phyloP scores from a whole-genome alignment of 2,888 invertebrate genomes.

The Dendrolimus houi region DNA sequence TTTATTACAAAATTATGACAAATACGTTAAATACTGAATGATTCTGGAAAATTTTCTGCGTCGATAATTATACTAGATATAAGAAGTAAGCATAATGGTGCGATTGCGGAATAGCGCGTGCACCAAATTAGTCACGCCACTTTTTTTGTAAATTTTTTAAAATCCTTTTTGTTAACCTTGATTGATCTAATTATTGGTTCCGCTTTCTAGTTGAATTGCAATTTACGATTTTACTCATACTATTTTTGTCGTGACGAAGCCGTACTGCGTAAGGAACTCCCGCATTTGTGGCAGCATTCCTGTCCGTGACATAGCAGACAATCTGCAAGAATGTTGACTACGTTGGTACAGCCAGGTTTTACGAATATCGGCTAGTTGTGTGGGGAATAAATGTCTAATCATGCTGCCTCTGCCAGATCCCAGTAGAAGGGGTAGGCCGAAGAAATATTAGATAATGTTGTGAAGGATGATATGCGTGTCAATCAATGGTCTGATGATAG shows the following conservation, averaged over 20 bases:
- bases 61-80: not conserved
- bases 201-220: slow-evolving; percentile 35
- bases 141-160: slow-evolving; percentile 40
- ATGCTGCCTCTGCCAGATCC: too few species aligned
- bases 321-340: too few species aligned
- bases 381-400: too few species aligned
- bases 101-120: slow-evolving; percentile 45
- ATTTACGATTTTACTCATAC: slow-evolving; percentile 5
- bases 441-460: too few species aligned
- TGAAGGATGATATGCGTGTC: too few species aligned
- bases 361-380: too few species aligned
- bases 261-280: too few species aligned
- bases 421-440: too few species aligned
- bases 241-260: not conserved
- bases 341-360: too few species aligned
- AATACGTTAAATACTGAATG: not conserved
- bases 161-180: slow-evolving; percentile 47
- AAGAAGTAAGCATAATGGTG: slow-evolving; percentile 7
- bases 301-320: too few species aligned
- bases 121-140: slow-evolving; percentile 39
- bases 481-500: too few species aligned
- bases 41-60: not conserved
- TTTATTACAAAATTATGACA: not conserved
- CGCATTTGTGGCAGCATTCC: too few species aligned
- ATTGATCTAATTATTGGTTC: slow-evolving; percentile 49